Conservation (phyloP, 2,113 vertebrate species). For the Dasyornis broadbenti region DNA sequence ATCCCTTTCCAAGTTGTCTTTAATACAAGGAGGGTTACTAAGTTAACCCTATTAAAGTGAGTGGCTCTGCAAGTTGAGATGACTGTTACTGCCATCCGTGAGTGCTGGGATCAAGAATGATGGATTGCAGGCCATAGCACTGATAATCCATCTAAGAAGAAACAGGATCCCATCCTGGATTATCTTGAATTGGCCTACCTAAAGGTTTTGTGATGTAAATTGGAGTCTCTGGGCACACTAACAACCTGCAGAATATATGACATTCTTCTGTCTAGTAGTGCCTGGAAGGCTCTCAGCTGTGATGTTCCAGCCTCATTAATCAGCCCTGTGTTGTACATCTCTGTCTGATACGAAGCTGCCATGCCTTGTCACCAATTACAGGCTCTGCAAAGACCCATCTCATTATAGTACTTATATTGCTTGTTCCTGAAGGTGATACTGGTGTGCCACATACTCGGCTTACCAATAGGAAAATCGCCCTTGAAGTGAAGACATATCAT, state of each 20-base stretch:
- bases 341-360: conserved; percentile 72
- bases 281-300: conserved; percentile 59
- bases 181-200: conserved; percentile 59
- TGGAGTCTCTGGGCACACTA: conserved; percentile 58
- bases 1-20: conserved; percentile 52
- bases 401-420: conserved; percentile 71
- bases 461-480: conserved; percentile 66
- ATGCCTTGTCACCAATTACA: conserved; percentile 79
- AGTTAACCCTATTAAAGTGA: conserved; percentile 67
- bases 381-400: conserved; percentile 71
- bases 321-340: conserved; percentile 69
- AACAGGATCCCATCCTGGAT: conserved; percentile 37
- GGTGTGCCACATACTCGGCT: conserved; percentile 60
- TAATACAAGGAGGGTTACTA: conserved; percentile 56
- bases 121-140: conserved; percentile 53
- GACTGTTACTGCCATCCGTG: conserved; percentile 32
- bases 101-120: conserved; percentile 53
- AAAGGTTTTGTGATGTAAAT: conserved; percentile 69
- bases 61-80: conserved; percentile 58
- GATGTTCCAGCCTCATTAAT: conserved; percentile 72
- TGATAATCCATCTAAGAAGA: conserved; percentile 48
- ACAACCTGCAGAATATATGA: conserved; percentile 56
- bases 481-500: conserved; percentile 67
- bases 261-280: conserved; percentile 50
- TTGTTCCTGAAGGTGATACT: conserved; percentile 68